A percentile compares a stretch with the other conserved stretches of the same genome.
phyloP scores from a whole-genome alignment of 2,888 invertebrate species.

The Drosophila melanocephala region DNA sequence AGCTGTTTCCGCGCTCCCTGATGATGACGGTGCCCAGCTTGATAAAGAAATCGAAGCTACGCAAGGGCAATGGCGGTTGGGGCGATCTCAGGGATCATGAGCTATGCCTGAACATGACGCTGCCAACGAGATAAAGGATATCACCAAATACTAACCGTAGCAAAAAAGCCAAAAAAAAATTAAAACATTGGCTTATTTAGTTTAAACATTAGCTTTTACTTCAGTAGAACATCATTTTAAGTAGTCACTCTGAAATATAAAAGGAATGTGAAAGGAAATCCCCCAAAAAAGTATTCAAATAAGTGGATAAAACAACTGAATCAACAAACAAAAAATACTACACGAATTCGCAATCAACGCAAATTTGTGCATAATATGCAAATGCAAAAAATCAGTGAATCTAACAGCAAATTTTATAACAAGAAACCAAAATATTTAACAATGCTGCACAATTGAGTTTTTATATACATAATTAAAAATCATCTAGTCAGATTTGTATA shows the following conservation, averaged over 20 bases:
- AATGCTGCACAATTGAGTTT: conserved; percentile 43
- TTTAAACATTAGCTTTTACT: conserved; percentile 39
- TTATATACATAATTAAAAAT: conserved; percentile 1
- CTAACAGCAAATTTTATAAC: conserved; percentile 28
- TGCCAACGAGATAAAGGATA: conserved; percentile 76
- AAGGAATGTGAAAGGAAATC: conserved; percentile 22
- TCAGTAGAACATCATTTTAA: conserved; percentile 35
- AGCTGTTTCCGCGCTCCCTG: conserved; percentile 90
- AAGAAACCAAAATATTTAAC: conserved; percentile 13
- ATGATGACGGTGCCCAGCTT: conserved; percentile 89
- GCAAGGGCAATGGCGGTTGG: conserved; percentile 99
- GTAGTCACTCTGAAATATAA: conserved; percentile 32
- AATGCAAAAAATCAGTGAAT: conserved; percentile 22
- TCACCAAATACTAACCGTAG: conserved; percentile 42
- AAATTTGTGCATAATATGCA: conserved; percentile 39
- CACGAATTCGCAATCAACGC: conserved; percentile 58
- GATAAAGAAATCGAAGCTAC: conserved; percentile 90
- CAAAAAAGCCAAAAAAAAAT: conserved; percentile 23
- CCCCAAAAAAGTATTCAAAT: conserved; percentile 25
- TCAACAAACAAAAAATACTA: conserved; percentile 16
- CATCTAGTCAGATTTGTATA: conserved; percentile 52
- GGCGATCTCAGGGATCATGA: conserved; percentile 94
- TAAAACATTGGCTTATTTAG: conserved; percentile 30
- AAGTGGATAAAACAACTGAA: conserved; percentile 19
- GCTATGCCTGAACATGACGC: conserved; percentile 91